Evolutionary conservation across 1,140 invertebrate species (phyloP).

Genomic region (Chymomyza costata): DNA sequence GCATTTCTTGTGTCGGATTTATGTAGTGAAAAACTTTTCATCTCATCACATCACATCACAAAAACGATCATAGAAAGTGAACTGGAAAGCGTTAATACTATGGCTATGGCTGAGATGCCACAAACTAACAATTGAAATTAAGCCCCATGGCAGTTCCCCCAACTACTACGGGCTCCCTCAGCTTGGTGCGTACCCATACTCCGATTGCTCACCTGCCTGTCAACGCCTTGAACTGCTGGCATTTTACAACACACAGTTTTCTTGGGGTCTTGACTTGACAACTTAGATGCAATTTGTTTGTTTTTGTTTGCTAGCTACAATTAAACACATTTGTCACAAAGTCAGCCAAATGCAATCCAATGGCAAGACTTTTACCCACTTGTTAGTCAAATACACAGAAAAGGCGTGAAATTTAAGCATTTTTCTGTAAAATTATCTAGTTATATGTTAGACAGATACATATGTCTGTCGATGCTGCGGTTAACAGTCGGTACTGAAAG

Average conservation of each 20-base stretch:
- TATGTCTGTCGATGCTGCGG: too few species aligned
- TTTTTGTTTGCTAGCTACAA: not conserved
- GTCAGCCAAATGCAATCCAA: not conserved
- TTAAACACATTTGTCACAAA: conserved; percentile 23
- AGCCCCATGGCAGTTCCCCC: conserved; percentile 20
- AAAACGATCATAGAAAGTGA: conserved; percentile 10
- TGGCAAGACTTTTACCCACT: too few species aligned
- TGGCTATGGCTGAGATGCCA: conserved; percentile 5
- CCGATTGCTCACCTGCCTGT: conserved; percentile 7
- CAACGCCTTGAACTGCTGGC: conserved; percentile 13
- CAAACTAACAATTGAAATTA: conserved; percentile 23
- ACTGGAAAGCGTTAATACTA: conserved; percentile 6
- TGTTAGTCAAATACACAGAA: too few species aligned
- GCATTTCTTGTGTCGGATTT: conserved; percentile 29
- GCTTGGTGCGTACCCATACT: too few species aligned
- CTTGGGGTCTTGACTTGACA: not conserved
- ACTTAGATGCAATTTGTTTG: conserved; percentile 17
- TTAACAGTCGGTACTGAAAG: too few species aligned
- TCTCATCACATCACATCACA: conserved; percentile 3
- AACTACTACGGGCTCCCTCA: too few species aligned
- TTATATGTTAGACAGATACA: too few species aligned
- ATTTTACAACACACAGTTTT: not conserved
- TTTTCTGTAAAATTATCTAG: too few species aligned
- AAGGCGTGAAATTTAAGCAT: too few species aligned
- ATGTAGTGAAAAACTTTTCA: conserved; percentile 16